Percentiles rank a stretch among this genome's conserved stretches.
phyloP scores from a whole-genome alignment of 2,888 invertebrate species.

The Myopa tessellatipennis region DNA sequence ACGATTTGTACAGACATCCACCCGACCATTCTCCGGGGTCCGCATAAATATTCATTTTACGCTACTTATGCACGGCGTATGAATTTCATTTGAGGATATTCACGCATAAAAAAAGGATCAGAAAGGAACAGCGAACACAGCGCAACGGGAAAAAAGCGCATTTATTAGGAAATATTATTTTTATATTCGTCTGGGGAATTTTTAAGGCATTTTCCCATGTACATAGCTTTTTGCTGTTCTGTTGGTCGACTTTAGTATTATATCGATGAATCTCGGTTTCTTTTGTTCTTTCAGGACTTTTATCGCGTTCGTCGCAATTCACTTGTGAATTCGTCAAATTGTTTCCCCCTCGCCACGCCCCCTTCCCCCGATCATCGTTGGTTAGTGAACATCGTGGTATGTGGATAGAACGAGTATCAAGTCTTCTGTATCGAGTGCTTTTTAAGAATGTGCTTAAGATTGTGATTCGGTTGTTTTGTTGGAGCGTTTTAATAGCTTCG shows the following conservation, averaged over 20 bases:
- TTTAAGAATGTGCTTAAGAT: background rate
- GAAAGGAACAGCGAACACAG: conserved; percentile 21
- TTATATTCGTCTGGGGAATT: conserved; percentile 45
- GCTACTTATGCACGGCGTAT: conserved; percentile 56
- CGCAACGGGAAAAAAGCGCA: conserved; percentile 37
- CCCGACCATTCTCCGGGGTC: background rate
- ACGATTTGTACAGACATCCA: conserved; percentile 21
- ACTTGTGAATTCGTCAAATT: conserved; percentile 25
- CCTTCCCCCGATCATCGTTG: background rate
- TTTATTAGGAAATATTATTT: conserved; percentile 47
- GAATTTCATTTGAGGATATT: conserved; percentile 49
- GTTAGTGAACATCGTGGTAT: background rate
- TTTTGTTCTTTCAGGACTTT: conserved; percentile 9
- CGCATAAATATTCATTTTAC: conserved; percentile 54
- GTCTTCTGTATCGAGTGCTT: background rate
- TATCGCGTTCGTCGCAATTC: conserved; percentile 32
- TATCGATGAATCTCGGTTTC: background rate
- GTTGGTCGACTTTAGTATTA: background rate
- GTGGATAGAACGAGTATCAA: too few relatives aligned
- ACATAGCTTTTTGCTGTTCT: background rate
- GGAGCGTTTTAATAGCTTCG: conserved; percentile 24
- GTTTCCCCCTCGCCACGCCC: conserved; percentile 21
- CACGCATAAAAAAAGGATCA: conserved; percentile 38
- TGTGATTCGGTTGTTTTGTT: background rate
- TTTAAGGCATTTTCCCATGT: conserved; percentile 29